Conservation (phyloP, 2,797 vertebrate genomes). For the Eupleurogrammus muticus region DNA sequence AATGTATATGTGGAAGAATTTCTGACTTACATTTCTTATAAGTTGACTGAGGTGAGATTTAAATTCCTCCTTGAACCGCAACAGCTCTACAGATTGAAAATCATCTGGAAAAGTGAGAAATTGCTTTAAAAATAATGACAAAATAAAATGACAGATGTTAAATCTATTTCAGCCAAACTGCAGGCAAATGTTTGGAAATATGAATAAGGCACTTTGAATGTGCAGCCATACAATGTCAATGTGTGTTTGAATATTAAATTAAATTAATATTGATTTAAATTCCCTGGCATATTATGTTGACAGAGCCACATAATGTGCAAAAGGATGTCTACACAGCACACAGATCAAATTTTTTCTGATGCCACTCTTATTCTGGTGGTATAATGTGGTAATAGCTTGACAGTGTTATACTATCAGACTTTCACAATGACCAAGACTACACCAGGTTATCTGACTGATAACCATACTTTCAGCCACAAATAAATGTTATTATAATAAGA, state of each 20-base stretch:
- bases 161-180: not conserved
- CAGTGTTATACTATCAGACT: too few species aligned
- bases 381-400: too few species aligned
- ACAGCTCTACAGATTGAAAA: conserved; percentile 80
- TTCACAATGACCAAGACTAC: not conserved
- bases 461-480: not conserved
- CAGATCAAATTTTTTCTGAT: too few species aligned
- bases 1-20: not conserved
- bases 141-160: not conserved
- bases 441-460: not conserved
- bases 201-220: too few species aligned
- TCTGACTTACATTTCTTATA: conserved; percentile 87
- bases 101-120: conserved; percentile 77
- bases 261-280: not conserved
- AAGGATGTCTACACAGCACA: too few species aligned
- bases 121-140: not conserved
- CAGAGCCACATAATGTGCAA: not conserved
- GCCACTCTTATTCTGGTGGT: too few species aligned
- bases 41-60: conserved; percentile 86
- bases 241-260: not conserved
- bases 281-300: not conserved
- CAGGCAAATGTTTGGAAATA: not conserved
- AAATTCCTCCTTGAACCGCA: conserved; percentile 88
- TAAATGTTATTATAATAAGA: not conserved
- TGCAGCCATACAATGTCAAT: not conserved